Evolutionary conservation across 1,140 invertebrate genomes (phyloP), one percentile per base, ranked within the genome.

Genomic region (Hyles euphorbiae): DNA sequence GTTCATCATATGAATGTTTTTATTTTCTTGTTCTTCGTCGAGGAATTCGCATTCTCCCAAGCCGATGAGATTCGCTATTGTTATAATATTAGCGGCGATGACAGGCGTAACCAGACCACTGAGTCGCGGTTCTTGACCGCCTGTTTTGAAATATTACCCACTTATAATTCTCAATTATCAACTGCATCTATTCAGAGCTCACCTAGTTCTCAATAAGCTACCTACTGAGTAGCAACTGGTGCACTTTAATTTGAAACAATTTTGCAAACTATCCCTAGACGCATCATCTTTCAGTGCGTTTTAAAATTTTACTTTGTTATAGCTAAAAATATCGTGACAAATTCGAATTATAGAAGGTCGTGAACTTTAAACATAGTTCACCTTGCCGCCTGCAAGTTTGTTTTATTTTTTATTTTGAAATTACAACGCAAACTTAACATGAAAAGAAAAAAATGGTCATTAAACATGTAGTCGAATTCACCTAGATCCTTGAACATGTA

Each of bases 341-440:
- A 61, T 47, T 51, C 36, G 55, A 50, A 62, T 53, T 68, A 48
- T 55, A 52, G 48, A 72, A 77, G 71, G 60, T 67, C 73, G 69
- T 79, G 76, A 81, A 81, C 74, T 79, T 78, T 78, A 70, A 63
- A 67, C 67, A 70, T 63, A 69, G 72, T 71, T 77, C 70, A 72
- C 66, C 70, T 72, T 74, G 70, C 60, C 47, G 46, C 52, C 53
- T 59, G 51, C 56, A 45, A 54, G 56, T 53, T 59, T 63, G 44
- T 60, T 53, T 58, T 43, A 53, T 36, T 36, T 61, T 62, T 62
- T 57, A 58, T 58, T 54, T 54, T 7, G 2, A 5, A 40, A 40
- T 8, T 40, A 8, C 36, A 40, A 5, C 8, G 36, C 36, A 40
- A 5, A 40, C 1, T 0, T 5, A 5, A 40, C 8, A 40, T 40